These are phyloP conservation scores for Hybognathus amarus DNA, from an alignment of 2,797 vertebrate species.

Conservation along the genomic window DNA sequence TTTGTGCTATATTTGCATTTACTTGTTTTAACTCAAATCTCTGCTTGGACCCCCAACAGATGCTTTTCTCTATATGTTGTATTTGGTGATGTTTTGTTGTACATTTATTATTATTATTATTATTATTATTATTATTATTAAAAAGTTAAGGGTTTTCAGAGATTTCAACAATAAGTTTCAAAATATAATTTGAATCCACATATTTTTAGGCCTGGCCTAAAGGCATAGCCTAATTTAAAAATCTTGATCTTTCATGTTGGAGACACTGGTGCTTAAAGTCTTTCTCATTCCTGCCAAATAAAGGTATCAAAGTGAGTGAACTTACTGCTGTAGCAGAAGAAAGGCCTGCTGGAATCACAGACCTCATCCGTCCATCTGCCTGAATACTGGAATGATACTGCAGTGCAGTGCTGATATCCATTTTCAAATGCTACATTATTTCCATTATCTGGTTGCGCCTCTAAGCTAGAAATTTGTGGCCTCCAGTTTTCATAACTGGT, in stretches of 20 bases:
- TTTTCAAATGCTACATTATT: too few relatives aligned
- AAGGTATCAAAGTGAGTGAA: neutral
- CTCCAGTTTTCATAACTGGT: constrained; percentile 11
- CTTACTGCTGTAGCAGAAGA: too few relatives aligned
- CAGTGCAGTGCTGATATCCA: constrained; percentile 41
- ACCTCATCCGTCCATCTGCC: constrained; percentile 46
- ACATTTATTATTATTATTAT: too few relatives aligned
- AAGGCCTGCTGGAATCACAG: too few relatives aligned
- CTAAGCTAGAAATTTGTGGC: neutral
- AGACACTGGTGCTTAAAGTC: neutral
- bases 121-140: neutral
- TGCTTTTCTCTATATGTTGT: too few relatives aligned
- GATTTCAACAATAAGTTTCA: neutral
- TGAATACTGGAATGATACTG: neutral
- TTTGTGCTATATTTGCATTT: neutral
- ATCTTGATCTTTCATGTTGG: neutral
- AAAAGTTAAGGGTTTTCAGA: neutral
- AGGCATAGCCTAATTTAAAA: neutral
- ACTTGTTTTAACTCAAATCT: neutral
- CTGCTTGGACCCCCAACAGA: neutral
- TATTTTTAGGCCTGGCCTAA: neutral
- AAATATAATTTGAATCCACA: neutral
- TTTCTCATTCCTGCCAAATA: too few relatives aligned
- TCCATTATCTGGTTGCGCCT: constrained; percentile 51
- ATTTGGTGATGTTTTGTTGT: too few relatives aligned